Conservation (phyloP, 2,888 invertebrate species). For the Campopleginae sp. region DNA sequence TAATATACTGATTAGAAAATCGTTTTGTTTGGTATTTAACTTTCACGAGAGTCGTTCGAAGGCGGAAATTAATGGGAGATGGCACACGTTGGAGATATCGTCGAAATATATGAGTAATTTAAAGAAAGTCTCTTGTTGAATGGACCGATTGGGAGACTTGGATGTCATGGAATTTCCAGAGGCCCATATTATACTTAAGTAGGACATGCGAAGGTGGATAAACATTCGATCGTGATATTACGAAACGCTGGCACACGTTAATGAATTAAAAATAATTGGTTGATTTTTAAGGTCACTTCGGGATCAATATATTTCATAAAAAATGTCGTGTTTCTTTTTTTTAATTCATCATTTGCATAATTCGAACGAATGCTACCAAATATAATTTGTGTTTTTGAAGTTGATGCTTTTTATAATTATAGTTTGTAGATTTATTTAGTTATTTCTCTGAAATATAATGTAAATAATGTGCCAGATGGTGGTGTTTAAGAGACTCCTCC, state of each 20-base stretch:
- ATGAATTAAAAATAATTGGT: not conserved
- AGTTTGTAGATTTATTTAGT: not conserved
- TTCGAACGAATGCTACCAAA: conserved; percentile 10
- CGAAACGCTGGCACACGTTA: not conserved
- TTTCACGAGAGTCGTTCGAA: conserved; percentile 1
- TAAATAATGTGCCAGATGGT: conserved; percentile 6
- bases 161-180: not conserved
- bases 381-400: conserved; percentile 3
- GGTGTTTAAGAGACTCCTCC: conserved; percentile 17
- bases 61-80: conserved; percentile 12
- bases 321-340: not conserved
- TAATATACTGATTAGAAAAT: conserved; percentile 31
- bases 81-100: not conserved
- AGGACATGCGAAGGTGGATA: not conserved
- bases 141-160: not conserved
- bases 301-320: not conserved
- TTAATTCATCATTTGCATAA: conserved; percentile 1
- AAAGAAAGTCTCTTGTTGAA: not conserved
- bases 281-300: not conserved
- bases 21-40: conserved; percentile 18
- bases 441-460: conserved; percentile 22
- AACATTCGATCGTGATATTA: not conserved
- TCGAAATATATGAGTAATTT: not conserved
- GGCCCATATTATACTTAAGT: not conserved
- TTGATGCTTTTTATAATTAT: conserved; percentile 20